A percentile compares a stretch with the other conserved stretches of the same genome.
Evolutionary conservation across 1,140 invertebrate species (phyloP).

Genomic region (Drosophila sechellia): DNA sequence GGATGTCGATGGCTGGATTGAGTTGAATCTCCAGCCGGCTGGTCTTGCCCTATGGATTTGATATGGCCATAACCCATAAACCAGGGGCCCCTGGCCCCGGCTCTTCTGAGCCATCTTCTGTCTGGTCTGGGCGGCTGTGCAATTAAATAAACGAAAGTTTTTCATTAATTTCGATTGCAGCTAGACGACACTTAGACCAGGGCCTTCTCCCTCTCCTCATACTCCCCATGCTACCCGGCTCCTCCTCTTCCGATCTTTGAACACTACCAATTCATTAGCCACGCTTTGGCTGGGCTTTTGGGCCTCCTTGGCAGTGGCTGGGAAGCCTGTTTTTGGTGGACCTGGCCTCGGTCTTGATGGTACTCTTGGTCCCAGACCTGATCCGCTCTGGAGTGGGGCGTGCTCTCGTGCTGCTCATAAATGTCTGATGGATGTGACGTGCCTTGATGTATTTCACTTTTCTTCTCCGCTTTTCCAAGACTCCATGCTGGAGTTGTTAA

Average conservation of each 20-base stretch:
- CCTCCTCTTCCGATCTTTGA: conserved; percentile 48
- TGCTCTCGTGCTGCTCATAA: conserved; percentile 80
- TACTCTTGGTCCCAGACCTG: conserved; percentile 27
- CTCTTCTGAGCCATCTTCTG: conserved; percentile 44
- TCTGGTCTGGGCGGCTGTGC: conserved; percentile 60
- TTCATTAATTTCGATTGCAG: conserved; percentile 82
- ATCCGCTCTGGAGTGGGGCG: conserved; percentile 55
- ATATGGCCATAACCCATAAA: conserved; percentile 78
- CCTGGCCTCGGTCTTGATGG: conserved; percentile 17
- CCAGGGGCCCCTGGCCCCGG: conserved; percentile 21
- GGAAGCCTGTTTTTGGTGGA: conserved; percentile 39
- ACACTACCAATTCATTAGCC: conserved; percentile 81
- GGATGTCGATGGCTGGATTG: conserved; percentile 58
- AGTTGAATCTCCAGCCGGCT: conserved; percentile 32
- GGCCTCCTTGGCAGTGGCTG: conserved; percentile 37
- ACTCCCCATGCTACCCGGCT: too few species aligned
- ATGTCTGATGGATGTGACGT: conserved; percentile 81
- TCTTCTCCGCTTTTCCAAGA: conserved; percentile 57
- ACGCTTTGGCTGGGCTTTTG: conserved; percentile 68
- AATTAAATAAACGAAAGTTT: conserved; percentile 82
- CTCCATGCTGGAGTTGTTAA: conserved; percentile 57
- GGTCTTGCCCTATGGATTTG: conserved; percentile 75
- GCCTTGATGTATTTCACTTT: conserved; percentile 82
- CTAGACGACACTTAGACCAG: conserved; percentile 63
- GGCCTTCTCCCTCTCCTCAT: conserved; percentile 5